Base-by-base conservation (phyloP, 1,140 invertebrate species). In the Bombus affinis region DNA sequence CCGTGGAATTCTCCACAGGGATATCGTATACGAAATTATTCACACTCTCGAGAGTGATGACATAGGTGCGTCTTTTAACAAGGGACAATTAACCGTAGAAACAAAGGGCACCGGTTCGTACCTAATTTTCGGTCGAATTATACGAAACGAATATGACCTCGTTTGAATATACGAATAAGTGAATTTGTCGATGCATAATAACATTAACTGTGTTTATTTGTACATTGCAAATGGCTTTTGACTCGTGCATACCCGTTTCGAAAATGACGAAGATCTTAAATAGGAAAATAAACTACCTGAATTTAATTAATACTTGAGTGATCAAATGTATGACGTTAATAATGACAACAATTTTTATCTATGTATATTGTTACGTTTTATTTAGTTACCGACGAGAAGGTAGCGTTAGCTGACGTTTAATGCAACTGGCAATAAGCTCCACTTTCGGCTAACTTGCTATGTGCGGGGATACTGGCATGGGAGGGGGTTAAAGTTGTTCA, bases 1-100 rank as follows among this genome's bases (percentile, higher is more conserved):
- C 70, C 78, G 25, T 35, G 9, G 35, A n/a, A 80, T 39, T 70
- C 78, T 70, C 65, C 0, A 5, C 25, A 44, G 44, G 78, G 35
- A 4, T 70, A 53, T 80, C 66, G 65, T n/a, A 70, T 12, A 15
- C 15, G 78, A 70, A 80, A 80, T 80, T 80, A 80, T 80, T 80
- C 65, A 80, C 42, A 25, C n/a, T n/a, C 39, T 22, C 35, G 13
- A 13, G 65, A 37, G 32, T 4, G 74, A 70, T 37, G 65, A n/a
- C 65, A 44, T 77, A 65, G 75, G 10, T 53, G 32, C 22, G 39
- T 12, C 37, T 62, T 70, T 70, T 80, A 80, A 70, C n/a, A 39
- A 70, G 65, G 28, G 18, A 12, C 37, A 65, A 77, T 77, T 65
- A 62, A 5, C 73, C 12, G 9, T 28, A 2, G 75, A 37, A n/a